Evolutionary conservation across 2,888 invertebrate species (phyloP), one percentile per base, ranked within the genome.

Genomic region (Platynereis dumerilii): DNA sequence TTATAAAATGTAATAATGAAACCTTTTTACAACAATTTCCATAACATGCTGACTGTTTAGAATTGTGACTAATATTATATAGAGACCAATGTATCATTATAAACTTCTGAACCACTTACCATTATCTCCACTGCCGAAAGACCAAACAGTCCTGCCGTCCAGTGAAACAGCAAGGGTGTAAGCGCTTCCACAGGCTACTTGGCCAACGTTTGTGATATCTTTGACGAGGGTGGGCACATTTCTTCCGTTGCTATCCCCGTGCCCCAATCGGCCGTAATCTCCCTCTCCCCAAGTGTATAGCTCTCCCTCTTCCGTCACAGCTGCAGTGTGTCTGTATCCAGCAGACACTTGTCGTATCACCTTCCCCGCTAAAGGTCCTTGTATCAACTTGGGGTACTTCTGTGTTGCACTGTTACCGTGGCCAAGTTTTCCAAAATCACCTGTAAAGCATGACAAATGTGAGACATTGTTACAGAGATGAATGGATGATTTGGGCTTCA

Each of bases 201-300:
- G 81, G 2, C 88, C 88, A n/a, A 89, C 87, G 62, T 86, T 86
- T 20, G 82, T 82, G 52, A 89, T 77, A 75, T 88, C 88, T 58
- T 85, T 84, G 2, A 89, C 88, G 60, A 87, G 83, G 0, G 88
- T 88, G 0, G 89, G 89, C 26, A 87, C 78, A 74, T 87, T 87
- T 56, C 88, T 85, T 29, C 87, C 87, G 67, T 84, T 87, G 72
- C 85, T 87, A 77, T 89, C 88, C n/a, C 89, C 89, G 78, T 88
- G 88, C 17, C 85, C 85, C 28, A 89, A 80, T 60, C 89, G 83
- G 1, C 89, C 89, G 78, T 88, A 88, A 76, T 89, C 89, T 17
- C 89, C 89, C 78, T 88, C 88, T 22, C 90, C 89, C 81, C 89
- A 90, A 0, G 88, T 89, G 76, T 87, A 89, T 34, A 90, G 81